A percentile compares a stretch with the other conserved stretches of the same genome.
phyloP scores from a whole-genome alignment of 1,140 invertebrate species.

The Polyergus mexicanus region DNA sequence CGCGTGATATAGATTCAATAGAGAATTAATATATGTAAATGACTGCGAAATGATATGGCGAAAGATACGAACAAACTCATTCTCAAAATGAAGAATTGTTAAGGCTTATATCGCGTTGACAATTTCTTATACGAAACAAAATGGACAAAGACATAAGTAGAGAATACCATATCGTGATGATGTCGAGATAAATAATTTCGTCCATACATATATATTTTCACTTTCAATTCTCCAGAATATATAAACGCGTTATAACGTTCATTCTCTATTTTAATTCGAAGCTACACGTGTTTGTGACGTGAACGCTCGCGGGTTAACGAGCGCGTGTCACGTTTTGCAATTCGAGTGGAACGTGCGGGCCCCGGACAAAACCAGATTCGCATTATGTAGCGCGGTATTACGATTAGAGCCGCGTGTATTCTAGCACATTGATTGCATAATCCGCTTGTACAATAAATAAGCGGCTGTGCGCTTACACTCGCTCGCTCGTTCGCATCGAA shows the following conservation, averaged over 20 bases:
- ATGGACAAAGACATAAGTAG: not conserved
- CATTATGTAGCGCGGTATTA: slow-evolving; percentile 37
- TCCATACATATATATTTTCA: not conserved
- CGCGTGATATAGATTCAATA: slow-evolving; percentile 3
- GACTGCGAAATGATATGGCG: not conserved
- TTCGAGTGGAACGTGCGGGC: not conserved
- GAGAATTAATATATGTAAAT: slow-evolving; percentile 17
- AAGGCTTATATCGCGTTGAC: not conserved
- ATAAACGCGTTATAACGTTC: slow-evolving; percentile 16
- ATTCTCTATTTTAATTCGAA: slow-evolving; percentile 53
- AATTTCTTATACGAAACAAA: not conserved
- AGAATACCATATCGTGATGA: not conserved
- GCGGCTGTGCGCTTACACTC: not conserved
- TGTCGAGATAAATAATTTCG: slow-evolving; percentile 1
- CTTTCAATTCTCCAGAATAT: not conserved
- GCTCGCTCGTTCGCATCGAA: not conserved
- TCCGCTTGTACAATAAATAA: slow-evolving; percentile 60
- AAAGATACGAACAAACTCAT: slow-evolving; percentile 1
- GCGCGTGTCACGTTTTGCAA: slow-evolving; percentile 48
- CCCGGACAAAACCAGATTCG: slow-evolving; percentile 42
- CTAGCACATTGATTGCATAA: slow-evolving; percentile 40
- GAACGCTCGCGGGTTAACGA: slow-evolving; percentile 43
- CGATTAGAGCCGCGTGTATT: slow-evolving; percentile 44
- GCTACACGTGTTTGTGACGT: slow-evolving; percentile 18
- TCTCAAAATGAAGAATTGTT: not conserved